These are phyloP conservation scores for Trididemnum nubilum DNA, from an alignment of 23 tunicate genomes.

Conservation along the genomic window DNA sequence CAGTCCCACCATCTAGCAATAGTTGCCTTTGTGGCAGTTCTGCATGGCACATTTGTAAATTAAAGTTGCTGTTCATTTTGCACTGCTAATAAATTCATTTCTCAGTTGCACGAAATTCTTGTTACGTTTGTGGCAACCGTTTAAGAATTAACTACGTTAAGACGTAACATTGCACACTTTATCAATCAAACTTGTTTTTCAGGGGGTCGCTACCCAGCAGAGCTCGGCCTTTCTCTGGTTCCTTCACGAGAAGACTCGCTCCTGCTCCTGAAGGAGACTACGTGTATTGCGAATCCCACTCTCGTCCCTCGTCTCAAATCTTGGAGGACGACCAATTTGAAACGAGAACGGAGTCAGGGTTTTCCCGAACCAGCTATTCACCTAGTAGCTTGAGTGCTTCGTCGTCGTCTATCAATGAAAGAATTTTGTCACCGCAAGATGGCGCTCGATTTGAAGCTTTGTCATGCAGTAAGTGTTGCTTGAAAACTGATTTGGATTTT, in stretches of 20 bases:
- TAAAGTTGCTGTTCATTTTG: too few species aligned
- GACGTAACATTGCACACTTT: too few species aligned
- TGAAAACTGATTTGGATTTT: too few species aligned
- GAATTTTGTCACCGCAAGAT: slow-evolving; percentile 1
- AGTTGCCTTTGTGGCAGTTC: too few species aligned
- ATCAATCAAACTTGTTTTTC: background rate
- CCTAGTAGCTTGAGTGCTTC: slow-evolving; percentile 5
- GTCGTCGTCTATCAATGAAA: slow-evolving; percentile 1
- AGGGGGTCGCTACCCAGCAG: background rate
- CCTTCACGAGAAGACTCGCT: background rate
- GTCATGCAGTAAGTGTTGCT: background rate
- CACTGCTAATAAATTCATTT: too few species aligned
- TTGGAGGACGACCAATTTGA: background rate
- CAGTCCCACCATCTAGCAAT: too few species aligned
- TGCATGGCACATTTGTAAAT: too few species aligned
- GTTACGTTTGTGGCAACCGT: too few species aligned
- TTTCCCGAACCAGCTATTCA: slow-evolving; percentile 2
- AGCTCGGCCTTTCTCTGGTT: background rate
- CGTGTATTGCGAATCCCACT: background rate
- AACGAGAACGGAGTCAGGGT: background rate
- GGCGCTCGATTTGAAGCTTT: background rate
- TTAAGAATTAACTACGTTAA: too few species aligned
- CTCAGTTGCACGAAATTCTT: too few species aligned
- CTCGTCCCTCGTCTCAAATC: background rate
- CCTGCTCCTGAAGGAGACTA: background rate